Conservation (phyloP, 2,113 vertebrate species). For the Gymnogyps californianus region DNA sequence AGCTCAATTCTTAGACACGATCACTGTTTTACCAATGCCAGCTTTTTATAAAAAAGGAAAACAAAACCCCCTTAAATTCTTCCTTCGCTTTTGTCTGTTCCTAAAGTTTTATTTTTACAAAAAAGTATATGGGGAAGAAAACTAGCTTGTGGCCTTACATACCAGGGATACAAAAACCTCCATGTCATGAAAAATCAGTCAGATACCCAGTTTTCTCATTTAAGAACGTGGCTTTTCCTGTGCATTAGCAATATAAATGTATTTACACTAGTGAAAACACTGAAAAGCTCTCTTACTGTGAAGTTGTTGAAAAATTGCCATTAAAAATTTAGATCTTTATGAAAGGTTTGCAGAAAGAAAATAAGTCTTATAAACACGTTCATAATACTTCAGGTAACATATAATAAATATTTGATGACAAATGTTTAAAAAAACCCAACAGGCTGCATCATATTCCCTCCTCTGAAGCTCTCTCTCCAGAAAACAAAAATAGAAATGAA, state of each 20-base stretch:
- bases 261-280: neutral
- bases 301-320: neutral
- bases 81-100: neutral
- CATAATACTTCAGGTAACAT: neutral
- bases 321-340: conserved; percentile 11
- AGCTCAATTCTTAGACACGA: neutral
- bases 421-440: neutral
- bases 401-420: neutral
- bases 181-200: neutral
- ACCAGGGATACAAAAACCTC: neutral
- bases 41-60: neutral
- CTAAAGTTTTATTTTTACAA: neutral
- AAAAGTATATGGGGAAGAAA: neutral
- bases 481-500: neutral
- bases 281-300: neutral
- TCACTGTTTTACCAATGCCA: neutral
- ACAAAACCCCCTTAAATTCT: neutral
- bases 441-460: neutral
- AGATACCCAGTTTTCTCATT: neutral
- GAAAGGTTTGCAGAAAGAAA: neutral
- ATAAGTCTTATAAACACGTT: neutral
- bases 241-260: neutral
- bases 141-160: neutral
- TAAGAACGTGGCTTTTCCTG: neutral
- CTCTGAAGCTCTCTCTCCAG: neutral